phyloP scores from a whole-genome alignment of 2,888 invertebrate species.

The Leistus spinibarbis region DNA sequence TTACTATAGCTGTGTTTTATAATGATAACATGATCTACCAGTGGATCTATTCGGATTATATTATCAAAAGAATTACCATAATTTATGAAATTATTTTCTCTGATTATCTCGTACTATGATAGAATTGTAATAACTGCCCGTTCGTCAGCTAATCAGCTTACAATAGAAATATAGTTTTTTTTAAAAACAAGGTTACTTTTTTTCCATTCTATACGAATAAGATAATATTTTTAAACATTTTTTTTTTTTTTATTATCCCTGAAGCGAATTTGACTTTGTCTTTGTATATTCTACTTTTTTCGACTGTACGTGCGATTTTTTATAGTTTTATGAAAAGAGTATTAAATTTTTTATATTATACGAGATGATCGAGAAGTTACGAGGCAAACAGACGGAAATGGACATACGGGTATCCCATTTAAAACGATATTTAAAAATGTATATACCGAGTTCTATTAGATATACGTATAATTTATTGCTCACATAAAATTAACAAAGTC shows the following conservation, averaged over 20 bases:
- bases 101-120: too few species aligned
- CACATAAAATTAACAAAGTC: background rate
- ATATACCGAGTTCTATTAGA: background rate
- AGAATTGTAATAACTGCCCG: too few species aligned
- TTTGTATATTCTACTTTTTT: too few species aligned
- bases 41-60: too few species aligned
- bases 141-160: too few species aligned
- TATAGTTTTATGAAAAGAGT: background rate
- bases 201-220: too few species aligned
- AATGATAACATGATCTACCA: background rate
- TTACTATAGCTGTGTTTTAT: background rate
- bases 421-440: background rate
- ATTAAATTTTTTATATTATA: background rate
- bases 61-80: background rate
- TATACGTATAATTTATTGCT: background rate
- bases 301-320: background rate
- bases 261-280: too few species aligned
- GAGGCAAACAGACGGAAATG: too few species aligned
- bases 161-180: too few species aligned
- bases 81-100: background rate
- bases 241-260: too few species aligned
- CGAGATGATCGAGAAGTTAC: background rate
- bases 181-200: too few species aligned
- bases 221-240: too few species aligned
- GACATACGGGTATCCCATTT: background rate